Evolutionary conservation across 2,113 vertebrate genomes (phyloP).

Genomic region (Dipodomys ordii): DNA sequence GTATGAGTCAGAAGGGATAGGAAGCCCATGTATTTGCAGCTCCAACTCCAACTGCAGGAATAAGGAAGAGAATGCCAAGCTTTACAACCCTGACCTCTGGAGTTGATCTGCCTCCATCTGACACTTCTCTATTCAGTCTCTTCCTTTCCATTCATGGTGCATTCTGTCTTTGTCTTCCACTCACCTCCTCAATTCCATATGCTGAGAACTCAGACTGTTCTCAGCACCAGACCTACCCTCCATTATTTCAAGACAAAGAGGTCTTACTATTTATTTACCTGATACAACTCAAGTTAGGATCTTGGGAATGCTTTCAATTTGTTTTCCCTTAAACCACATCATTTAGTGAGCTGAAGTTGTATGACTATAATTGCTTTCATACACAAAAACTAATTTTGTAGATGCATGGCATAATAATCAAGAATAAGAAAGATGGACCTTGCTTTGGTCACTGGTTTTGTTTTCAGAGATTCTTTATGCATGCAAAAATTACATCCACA

Average conservation of each 20-base stretch:
- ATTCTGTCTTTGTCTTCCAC: neutral
- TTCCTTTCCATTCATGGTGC: neutral
- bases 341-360: neutral
- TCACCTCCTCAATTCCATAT: neutral
- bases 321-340: neutral
- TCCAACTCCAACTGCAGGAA: neutral
- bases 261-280: neutral
- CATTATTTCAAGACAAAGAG: neutral
- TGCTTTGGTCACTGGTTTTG: neutral
- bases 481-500: neutral
- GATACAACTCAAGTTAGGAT: neutral
- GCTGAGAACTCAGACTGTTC: neutral
- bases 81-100: no score
- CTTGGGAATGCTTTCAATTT: neutral
- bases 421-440: neutral
- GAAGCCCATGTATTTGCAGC: neutral
- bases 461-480: neutral
- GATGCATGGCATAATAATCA: neutral
- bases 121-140: neutral
- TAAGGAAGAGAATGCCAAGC: neutral
- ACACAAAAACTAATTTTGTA: neutral
- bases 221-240: neutral
- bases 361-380: neutral
- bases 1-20: neutral
- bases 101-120: neutral